Evolutionary conservation across 1,140 invertebrate genomes (phyloP).

Genomic region (roundworm (Caenorhabditis elegans)): WBcel235 BX284606.5:3787501-3788000

Average conservation of each 20-base stretch:
- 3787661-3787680: conserved; percentile 15
- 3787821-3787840: too few species aligned
- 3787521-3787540: conserved; percentile 10
- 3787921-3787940: too few species aligned
- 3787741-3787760: not conserved
- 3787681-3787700: not conserved
- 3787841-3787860: conserved; percentile 13
- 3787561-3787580: not conserved
- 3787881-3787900: not conserved
- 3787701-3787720: not conserved
- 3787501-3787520: conserved; percentile 21
- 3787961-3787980: not conserved
- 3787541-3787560: not conserved
- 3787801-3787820: too few species aligned
- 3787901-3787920: too few species aligned
- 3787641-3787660: not conserved
- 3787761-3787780: not conserved
- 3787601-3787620: conserved; percentile 20
- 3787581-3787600: not conserved
- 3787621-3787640: conserved; percentile 7
- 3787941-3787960: too few species aligned
- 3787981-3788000: not conserved
- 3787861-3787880: not conserved
- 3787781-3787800: not conserved
- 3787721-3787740: not conserved